phyloP scores from a whole-genome alignment of 2,113 vertebrate species.

The Anolis carolinensis region DNA sequence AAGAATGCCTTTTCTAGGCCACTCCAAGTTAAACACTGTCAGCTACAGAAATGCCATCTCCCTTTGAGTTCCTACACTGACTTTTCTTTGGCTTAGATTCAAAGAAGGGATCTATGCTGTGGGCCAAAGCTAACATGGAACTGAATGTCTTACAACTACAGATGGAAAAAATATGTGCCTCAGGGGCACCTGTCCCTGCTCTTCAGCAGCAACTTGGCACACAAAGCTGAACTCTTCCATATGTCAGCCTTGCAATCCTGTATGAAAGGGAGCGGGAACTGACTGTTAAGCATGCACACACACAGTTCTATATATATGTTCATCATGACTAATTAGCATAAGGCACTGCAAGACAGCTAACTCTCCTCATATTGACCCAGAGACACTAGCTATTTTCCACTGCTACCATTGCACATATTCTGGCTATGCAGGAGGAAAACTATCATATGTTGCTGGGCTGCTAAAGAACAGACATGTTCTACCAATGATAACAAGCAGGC shows the following conservation, averaged over 20 bases:
- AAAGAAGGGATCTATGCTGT: neutral
- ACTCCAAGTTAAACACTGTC: neutral
- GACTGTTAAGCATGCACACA: too few species aligned
- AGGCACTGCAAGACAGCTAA: neutral
- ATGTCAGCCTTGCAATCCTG: neutral
- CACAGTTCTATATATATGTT: neutral
- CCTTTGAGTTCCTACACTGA: neutral
- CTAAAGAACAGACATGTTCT: neutral
- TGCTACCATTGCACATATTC: neutral
- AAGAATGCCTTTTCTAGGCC: neutral
- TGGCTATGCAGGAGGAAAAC: neutral
- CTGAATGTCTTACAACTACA: neutral
- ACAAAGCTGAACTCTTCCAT: neutral
- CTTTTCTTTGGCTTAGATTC: neutral
- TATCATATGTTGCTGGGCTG: neutral
- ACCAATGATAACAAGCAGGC: neutral
- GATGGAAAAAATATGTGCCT: neutral
- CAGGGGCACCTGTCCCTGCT: neutral
- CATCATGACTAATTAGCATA: neutral
- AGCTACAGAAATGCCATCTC: neutral
- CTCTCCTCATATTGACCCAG: neutral
- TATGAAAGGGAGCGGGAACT: neutral
- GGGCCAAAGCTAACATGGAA: neutral
- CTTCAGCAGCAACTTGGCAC: neutral
- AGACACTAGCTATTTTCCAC: neutral